These are phyloP conservation scores for Dasypolia templi DNA, from an alignment of 2,888 invertebrate species.

Conservation along the genomic window DNA sequence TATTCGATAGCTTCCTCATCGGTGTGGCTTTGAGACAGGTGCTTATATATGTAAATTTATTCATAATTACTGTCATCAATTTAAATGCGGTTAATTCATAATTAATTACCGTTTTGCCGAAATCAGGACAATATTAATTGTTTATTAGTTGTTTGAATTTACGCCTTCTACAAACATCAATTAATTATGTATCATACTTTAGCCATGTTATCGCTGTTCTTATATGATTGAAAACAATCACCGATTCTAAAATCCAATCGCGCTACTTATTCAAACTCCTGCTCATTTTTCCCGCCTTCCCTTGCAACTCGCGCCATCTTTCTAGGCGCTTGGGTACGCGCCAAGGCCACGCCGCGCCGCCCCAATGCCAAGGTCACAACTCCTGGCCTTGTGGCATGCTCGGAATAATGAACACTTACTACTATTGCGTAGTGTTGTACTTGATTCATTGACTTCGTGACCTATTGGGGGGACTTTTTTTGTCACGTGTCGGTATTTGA, in stretches of 20 bases:
- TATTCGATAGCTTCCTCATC: not conserved
- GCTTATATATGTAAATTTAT: not conserved
- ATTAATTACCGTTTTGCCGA: not conserved
- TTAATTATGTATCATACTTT: not conserved
- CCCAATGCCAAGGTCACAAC: conserved; percentile 70
- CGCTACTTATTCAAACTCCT: not conserved
- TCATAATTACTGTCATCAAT: not conserved
- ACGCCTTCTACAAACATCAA: not conserved
- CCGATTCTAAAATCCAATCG: not conserved
- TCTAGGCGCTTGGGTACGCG: conserved; percentile 37
- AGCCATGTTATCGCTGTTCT: not conserved
- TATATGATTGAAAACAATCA: not conserved
- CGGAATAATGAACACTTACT: conserved; percentile 62
- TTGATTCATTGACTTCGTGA: conserved; percentile 51
- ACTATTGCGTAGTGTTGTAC: conserved; percentile 44
- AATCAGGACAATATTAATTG: not conserved
- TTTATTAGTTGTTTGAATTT: conserved; percentile 3
- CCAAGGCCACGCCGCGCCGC: conserved; percentile 55
- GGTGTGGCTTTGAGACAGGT: not conserved
- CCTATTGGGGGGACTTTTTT: conserved; percentile 22
- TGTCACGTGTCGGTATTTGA: conserved; percentile 32
- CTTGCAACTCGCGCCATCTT: conserved; percentile 28
- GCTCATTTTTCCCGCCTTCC: conserved; percentile 32
- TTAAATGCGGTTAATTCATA: not conserved
- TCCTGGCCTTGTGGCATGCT: conserved; percentile 63